These are phyloP conservation scores for Odontocerum albicorne DNA, from an alignment of 2,888 invertebrate genomes.

Conservation along the genomic window DNA sequence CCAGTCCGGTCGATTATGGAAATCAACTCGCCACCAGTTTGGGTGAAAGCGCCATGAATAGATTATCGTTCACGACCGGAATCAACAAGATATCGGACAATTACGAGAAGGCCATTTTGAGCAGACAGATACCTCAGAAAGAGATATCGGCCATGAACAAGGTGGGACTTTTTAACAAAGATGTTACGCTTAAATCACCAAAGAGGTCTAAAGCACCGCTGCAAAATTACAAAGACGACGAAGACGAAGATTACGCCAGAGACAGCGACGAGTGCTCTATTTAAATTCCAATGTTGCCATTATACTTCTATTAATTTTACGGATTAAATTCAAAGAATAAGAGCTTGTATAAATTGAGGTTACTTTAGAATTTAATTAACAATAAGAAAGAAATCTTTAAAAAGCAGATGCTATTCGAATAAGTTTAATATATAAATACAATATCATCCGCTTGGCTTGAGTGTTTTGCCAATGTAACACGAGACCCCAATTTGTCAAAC, in stretches of 20 bases:
- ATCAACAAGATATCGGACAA: conserved; percentile 56
- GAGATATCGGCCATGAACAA: conserved; percentile 48
- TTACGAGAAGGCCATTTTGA: conserved; percentile 51
- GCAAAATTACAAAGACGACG: conserved; percentile 45
- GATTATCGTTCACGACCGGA: conserved; percentile 42
- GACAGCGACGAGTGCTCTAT: conserved; percentile 68
- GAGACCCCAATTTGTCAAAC: too few species aligned
- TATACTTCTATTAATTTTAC: too few species aligned
- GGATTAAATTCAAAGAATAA: too few species aligned
- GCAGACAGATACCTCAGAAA: conserved; percentile 50
- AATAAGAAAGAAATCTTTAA: too few species aligned
- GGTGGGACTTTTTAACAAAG: conserved; percentile 50
- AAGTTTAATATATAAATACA: too few species aligned
- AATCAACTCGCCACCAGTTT: conserved; percentile 38
- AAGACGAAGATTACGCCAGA: conserved; percentile 57
- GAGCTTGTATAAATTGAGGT: too few species aligned
- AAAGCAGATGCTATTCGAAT: too few species aligned
- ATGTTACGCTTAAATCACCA: conserved; percentile 46
- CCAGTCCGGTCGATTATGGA: background rate
- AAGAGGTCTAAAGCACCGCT: conserved; percentile 47
- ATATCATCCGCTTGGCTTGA: too few species aligned
- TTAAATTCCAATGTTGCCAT: conserved; percentile 42
- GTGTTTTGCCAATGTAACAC: too few species aligned
- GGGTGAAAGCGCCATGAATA: conserved; percentile 44
- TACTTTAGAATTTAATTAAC: too few species aligned